Base-by-base conservation (phyloP, 2,888 invertebrate species). In the Euzophera pinguis region DNA sequence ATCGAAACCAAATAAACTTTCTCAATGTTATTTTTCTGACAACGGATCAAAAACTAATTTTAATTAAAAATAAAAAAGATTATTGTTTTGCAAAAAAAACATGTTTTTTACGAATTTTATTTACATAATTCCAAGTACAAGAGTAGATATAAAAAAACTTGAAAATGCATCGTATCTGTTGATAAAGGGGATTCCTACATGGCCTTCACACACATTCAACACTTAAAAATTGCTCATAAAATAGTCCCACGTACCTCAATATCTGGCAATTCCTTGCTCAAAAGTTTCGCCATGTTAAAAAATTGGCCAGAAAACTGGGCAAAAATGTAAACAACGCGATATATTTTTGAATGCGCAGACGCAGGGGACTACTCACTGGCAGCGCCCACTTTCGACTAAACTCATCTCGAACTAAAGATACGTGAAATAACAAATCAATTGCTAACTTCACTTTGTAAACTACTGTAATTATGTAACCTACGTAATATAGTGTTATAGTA, bases 221-320 rank as follows among this genome's bases (percentile, higher is more conserved):
- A 12, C 13, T n/a, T 10, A 10, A 16, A 45, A 32, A 45, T 16
- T 3, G 10, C 14, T 16, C 10, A 34, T 9, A 54, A 10, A 37
- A n/a, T 32, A 9, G 32, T 5, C 13, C 10, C 34, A 88, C 91
- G 90, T 82, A 95, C 96, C 93, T 96, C 96, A 69, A 96, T 96
- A 79, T 96, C 96, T 1, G 95, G 94, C 56, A 95, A 72, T 73
- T 96, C 95, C 69, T 92, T 93, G 78, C 95, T 96, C 48, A 95
- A 64, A 59, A 91, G 61, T 66, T 91, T 91, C 51, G 92, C 77
- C 91, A 90, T 90, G 50, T 61, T 39, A 79, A 59, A 12, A 60
- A n/a, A 66, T 64, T 53, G 61, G 52, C 29, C 57, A 47, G 52
- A 56, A 54, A 42, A 50, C 16, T 38, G 16, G 34, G 32, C 10